Evolutionary conservation across 2,797 vertebrate genomes (phyloP).

Genomic region (Helarctos malayanus): DNA sequence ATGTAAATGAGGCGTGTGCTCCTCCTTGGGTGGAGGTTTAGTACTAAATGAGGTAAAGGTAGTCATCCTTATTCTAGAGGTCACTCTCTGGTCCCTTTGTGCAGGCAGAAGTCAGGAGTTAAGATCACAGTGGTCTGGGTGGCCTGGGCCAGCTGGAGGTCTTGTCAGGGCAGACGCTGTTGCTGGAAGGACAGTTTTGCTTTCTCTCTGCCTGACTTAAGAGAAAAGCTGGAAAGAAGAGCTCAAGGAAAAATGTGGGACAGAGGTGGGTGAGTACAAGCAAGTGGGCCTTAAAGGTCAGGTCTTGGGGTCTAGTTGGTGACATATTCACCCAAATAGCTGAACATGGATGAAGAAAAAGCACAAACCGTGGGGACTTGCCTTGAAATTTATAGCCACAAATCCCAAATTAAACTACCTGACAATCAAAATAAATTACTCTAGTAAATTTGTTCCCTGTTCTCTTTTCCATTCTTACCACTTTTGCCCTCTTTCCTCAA

Average conservation of each 20-base stretch:
- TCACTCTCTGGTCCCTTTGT: neutral
- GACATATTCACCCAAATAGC: neutral
- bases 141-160: neutral
- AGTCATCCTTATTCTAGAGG: neutral
- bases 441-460: neutral
- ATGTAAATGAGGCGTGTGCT: neutral
- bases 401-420: neutral
- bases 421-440: neutral
- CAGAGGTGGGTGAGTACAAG: neutral
- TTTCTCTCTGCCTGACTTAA: neutral
- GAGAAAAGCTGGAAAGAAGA: neutral
- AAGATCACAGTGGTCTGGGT: neutral
- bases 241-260: neutral
- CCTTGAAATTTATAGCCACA: neutral
- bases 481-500: neutral
- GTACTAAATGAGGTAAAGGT: neutral
- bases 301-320: neutral
- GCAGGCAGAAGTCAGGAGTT: neutral
- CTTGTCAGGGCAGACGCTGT: neutral
- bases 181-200: neutral
- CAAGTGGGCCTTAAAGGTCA: neutral
- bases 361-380: neutral
- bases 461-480: neutral
- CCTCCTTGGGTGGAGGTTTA: neutral
- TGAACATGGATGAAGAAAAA: neutral